phyloP scores from a whole-genome alignment of 2,113 vertebrate genomes.

The Etia nguti region DNA sequence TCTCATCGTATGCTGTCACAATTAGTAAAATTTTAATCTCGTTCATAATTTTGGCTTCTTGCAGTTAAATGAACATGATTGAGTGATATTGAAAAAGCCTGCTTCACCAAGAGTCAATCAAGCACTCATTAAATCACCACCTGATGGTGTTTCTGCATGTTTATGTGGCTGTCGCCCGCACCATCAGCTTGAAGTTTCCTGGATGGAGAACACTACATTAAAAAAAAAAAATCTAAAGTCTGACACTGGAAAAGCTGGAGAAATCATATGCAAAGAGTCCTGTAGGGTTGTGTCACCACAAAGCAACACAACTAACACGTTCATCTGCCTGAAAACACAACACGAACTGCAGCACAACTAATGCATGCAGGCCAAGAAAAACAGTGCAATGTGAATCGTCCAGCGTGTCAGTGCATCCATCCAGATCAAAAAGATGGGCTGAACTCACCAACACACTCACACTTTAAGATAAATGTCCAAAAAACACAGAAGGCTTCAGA shows the following conservation, averaged over 20 bases:
- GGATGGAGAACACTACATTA: background rate
- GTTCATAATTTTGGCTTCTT: background rate
- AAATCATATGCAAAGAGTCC: background rate
- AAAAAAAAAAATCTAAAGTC: background rate
- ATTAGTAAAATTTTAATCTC: accelerated
- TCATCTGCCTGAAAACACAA: background rate
- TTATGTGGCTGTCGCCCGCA: accelerated
- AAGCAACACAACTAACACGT: background rate
- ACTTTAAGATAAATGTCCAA: accelerated
- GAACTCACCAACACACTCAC: background rate
- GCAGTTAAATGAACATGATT: background rate
- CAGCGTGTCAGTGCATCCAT: background rate
- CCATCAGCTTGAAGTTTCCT: no score
- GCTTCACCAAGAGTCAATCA: accelerated
- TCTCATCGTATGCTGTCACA: background rate
- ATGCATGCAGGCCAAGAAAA: background rate
- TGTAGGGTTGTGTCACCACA: background rate
- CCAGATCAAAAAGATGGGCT: background rate
- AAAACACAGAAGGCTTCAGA: background rate
- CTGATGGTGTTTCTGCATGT: background rate
- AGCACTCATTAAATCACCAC: background rate
- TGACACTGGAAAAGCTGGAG: accelerated
- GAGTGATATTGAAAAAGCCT: accelerated
- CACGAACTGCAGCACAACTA: background rate
- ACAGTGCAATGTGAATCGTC: background rate